phyloP scores from a whole-genome alignment of 2,113 vertebrate genomes.

The Alaudala cheleensis region DNA sequence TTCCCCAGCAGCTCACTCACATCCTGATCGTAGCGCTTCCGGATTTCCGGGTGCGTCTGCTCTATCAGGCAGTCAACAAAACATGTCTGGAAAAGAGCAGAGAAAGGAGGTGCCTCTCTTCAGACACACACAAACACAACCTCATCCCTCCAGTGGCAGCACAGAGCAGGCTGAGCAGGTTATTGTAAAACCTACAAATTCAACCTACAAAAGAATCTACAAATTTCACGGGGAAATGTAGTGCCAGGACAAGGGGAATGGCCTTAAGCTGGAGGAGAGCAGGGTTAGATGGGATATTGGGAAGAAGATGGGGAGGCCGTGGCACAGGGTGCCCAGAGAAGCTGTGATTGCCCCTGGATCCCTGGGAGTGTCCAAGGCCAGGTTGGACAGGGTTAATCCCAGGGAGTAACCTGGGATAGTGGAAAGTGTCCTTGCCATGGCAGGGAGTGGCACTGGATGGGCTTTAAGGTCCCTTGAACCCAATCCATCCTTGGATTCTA shows the following conservation, averaged over 20 bases:
- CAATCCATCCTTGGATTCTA: not conserved
- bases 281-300: not conserved
- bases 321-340: not conserved
- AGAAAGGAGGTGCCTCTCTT: not conserved
- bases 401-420: not conserved
- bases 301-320: rapidly evolving
- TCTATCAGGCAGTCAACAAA: conserved; percentile 98
- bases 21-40: conserved; percentile 92
- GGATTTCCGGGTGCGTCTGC: conserved; percentile 96
- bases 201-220: not conserved
- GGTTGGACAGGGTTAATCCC: rapidly evolving
- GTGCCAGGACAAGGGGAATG: not conserved
- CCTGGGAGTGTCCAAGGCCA: not conserved
- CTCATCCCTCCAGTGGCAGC: not conserved
- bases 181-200: not conserved
- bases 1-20: conserved; percentile 74
- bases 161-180: rapidly evolving
- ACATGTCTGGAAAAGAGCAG: conserved; percentile 81
- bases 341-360: not conserved
- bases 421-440: not conserved
- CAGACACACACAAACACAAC: not conserved
- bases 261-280: not conserved
- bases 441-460: not conserved
- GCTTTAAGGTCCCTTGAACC: not conserved
- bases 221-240: not conserved